Percentiles rank a stretch among this genome's conserved stretches.
These are phyloP conservation scores for Crossaster papposus DNA, from an alignment of 53 echinoderm and acorn worm species.

Conservation along the genomic window DNA sequence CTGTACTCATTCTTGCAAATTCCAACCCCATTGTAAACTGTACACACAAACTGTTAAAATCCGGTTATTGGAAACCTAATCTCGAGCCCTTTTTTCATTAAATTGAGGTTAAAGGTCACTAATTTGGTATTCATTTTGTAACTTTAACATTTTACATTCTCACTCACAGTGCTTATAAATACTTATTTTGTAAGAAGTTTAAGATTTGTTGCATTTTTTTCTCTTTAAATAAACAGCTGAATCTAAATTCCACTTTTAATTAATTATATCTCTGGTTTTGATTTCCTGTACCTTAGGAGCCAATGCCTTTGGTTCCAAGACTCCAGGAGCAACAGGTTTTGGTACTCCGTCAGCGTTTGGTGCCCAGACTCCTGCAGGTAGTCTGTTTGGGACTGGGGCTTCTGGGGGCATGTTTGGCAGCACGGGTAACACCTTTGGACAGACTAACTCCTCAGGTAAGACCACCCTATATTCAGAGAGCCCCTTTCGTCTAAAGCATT, in stretches of 20 bases:
- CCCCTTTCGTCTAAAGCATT: too few species aligned
- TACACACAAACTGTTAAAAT: too few species aligned
- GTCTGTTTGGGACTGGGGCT: conserved; percentile 74
- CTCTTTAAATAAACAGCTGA: neutral
- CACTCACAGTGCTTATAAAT: too few species aligned
- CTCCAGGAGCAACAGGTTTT: conserved; percentile 78
- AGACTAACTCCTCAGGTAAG: conserved; percentile 53
- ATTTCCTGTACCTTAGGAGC: conserved; percentile 11
- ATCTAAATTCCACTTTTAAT: neutral
- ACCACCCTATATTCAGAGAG: neutral
- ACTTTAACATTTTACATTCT: too few species aligned
- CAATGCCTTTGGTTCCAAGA: conserved; percentile 60
- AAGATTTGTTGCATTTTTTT: neutral
- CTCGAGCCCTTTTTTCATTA: too few species aligned
- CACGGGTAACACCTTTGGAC: conserved; percentile 71
- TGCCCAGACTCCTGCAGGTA: conserved; percentile 75
- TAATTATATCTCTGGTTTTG: neutral
- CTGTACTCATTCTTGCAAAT: too few species aligned
- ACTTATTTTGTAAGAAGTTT: too few species aligned
- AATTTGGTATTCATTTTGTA: too few species aligned
- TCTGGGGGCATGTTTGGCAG: conserved; percentile 75
- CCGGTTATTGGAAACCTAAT: too few species aligned
- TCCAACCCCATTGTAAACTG: too few species aligned
- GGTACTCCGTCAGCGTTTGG: conserved; percentile 88
- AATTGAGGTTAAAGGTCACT: too few species aligned